Evolutionary conservation across 2,113 vertebrate species (phyloP), one percentile per base, ranked within the genome.

Genomic region (Calyptomena viridis): DNA sequence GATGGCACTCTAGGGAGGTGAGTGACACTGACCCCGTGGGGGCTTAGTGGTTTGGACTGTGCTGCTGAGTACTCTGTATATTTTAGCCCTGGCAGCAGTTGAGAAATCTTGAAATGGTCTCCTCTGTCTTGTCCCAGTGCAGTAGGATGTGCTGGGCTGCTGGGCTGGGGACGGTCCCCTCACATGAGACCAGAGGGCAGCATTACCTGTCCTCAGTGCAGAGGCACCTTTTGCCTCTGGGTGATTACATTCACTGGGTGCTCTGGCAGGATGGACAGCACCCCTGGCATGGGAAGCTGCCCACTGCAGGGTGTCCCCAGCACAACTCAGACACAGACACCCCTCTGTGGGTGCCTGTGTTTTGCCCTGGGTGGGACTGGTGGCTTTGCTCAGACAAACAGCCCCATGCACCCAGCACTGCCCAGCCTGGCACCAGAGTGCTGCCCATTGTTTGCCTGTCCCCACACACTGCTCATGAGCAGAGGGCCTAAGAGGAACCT

Each of bases 401-500:
- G 33, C 30, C 40, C 37, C 1, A 0, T 1, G 31, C 27, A 24
- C 3, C 8, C 28, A 72, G 62, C 0, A 0, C 35, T 44, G 24
- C 19, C 40, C 56, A 52, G 60, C 62, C 31, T 1, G 0, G 22
- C 2, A 17, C 35, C 4, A 18, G 72, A 31, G 8, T 17, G 42
- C 58, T 72, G 55, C 3, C 14, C 40, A 14, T 3, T 15, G 20
- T n/a, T 13, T 59, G 25, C 20, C 53, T 16, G 31, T 30, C 9
- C 35, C 1, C 16, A 1, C n/a, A n/a, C 44, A 5, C 24, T 0
- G 1, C 46, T n/a, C 2, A 0, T 4, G 6, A 20, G 31, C 6
- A 15, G 47, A 63, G 49, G 22, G 17, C 24, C 8, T 8, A 6
- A 50, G 33, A 33, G 21, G 12, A 2, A 35, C 21, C 25, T 37